Conservation (phyloP, 2,797 vertebrate genomes). For the Cheirogaleus major region DNA sequence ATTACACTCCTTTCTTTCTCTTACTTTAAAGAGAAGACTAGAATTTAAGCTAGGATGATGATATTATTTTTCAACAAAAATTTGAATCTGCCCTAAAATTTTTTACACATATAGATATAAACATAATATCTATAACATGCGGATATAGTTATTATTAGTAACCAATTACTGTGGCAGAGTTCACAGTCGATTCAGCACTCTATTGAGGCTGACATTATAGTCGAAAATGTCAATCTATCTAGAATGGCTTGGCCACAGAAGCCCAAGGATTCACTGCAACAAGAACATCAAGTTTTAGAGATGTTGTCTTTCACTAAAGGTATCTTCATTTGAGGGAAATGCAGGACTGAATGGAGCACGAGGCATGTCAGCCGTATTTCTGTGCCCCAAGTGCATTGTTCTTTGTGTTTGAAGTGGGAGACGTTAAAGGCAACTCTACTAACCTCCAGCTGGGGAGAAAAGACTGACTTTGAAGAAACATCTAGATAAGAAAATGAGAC, state of each 20-base stretch:
- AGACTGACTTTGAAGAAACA: not conserved
- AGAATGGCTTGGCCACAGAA: not conserved
- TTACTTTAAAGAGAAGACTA: not conserved
- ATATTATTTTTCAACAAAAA: not conserved
- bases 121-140: not conserved
- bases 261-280: not conserved
- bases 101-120: not conserved
- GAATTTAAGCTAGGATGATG: not conserved
- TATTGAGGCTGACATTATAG: not conserved
- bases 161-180: not conserved
- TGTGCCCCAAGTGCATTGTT: not conserved
- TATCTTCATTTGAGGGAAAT: not conserved
- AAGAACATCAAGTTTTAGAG: not conserved
- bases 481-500: slow-evolving; percentile 7
- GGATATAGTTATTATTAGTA: not conserved
- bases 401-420: not conserved
- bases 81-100: not conserved
- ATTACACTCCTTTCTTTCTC: not conserved
- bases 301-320: not conserved
- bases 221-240: not conserved
- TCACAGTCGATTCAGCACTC: not conserved
- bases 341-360: not conserved
- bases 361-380: not conserved
- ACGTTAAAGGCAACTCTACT: not conserved
- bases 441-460: not conserved